A percentile compares a stretch with the other conserved stretches of the same genome.
phyloP scores from a whole-genome alignment of 2,888 invertebrate genomes.

The Drosophila recens region DNA sequence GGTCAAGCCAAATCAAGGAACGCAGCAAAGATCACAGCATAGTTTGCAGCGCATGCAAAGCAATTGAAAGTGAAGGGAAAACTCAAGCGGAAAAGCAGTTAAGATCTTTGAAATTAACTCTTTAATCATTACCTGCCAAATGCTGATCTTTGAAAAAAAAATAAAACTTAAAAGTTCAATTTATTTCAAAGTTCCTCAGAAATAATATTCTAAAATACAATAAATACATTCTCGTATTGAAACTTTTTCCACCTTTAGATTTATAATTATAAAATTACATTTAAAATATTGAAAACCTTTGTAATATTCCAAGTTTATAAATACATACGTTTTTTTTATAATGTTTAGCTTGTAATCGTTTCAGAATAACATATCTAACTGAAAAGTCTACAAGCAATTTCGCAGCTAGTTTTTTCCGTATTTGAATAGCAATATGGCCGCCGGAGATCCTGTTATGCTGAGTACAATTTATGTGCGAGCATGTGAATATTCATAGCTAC shows the following conservation, averaged over 20 bases:
- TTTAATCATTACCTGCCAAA: too few relatives aligned
- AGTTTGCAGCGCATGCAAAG: conserved; percentile 28
- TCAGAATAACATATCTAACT: too few relatives aligned
- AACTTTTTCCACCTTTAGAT: not conserved
- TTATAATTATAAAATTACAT: too few relatives aligned
- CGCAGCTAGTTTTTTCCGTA: not conserved
- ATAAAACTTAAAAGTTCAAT: not conserved
- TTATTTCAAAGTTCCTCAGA: too few relatives aligned
- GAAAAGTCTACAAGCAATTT: not conserved
- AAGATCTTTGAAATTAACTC: not conserved
- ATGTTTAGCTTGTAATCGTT: not conserved
- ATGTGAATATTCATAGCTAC: conserved; percentile 5
- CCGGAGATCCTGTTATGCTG: conserved; percentile 35
- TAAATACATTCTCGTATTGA: too few relatives aligned
- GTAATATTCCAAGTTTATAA: not conserved
- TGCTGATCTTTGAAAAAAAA: not conserved
- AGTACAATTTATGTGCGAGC: not conserved
- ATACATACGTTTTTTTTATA: not conserved
- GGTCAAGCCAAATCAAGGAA: conserved; percentile 18
- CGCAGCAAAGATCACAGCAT: conserved; percentile 27
- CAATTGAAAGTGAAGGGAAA: conserved; percentile 6
- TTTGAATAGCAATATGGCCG: conserved; percentile 14
- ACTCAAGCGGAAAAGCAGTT: not conserved
- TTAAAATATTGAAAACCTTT: too few relatives aligned
- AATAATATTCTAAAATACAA: too few relatives aligned